Percentiles rank a stretch among this genome's conserved stretches.
These are phyloP conservation scores for Arge pagana DNA, from an alignment of 2,888 invertebrate species.

Conservation along the genomic window DNA sequence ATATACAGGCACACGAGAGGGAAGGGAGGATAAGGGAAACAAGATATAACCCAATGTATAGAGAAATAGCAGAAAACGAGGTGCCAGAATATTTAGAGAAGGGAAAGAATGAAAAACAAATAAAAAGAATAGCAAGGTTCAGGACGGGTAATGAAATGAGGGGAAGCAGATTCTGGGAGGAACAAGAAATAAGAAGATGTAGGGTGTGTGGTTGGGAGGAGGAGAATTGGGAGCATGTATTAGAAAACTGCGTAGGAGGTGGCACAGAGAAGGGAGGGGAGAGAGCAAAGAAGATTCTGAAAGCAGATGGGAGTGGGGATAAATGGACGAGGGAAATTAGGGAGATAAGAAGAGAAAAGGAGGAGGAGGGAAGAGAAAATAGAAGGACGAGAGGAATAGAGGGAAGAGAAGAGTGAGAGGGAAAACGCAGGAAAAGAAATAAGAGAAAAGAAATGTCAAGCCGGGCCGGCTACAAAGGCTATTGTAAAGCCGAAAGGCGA, in stretches of 20 bases:
- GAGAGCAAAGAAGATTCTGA: neutral
- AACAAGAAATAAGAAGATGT: neutral
- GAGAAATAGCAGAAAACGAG: neutral
- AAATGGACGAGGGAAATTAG: neutral
- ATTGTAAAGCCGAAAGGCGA: no score
- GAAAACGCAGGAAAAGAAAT: no score
- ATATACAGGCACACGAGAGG: slow-evolving; percentile 16
- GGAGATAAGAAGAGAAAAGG: neutral
- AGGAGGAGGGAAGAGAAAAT: neutral
- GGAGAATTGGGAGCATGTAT: slow-evolving; percentile 12
- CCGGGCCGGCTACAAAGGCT: no score
- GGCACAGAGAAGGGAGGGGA: neutral
- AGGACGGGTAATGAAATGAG: slow-evolving; percentile 18
- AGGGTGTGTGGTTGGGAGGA: neutral
- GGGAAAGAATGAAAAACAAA: neutral
- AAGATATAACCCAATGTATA: slow-evolving; percentile 6
- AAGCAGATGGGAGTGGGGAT: neutral
- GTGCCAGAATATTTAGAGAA: slow-evolving; percentile 10
- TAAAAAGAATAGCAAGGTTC: slow-evolving; percentile 2
- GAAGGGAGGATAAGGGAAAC: no score
- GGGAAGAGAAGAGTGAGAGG: neutral
- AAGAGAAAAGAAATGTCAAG: no score
- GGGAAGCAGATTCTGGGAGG: slow-evolving; percentile 4
- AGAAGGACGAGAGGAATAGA: neutral
- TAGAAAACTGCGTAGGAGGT: neutral